Evolutionary conservation across 2,113 vertebrate genomes (phyloP), one percentile per base, ranked within the genome.

Genomic region (Xiphorhynchus elegans): DNA sequence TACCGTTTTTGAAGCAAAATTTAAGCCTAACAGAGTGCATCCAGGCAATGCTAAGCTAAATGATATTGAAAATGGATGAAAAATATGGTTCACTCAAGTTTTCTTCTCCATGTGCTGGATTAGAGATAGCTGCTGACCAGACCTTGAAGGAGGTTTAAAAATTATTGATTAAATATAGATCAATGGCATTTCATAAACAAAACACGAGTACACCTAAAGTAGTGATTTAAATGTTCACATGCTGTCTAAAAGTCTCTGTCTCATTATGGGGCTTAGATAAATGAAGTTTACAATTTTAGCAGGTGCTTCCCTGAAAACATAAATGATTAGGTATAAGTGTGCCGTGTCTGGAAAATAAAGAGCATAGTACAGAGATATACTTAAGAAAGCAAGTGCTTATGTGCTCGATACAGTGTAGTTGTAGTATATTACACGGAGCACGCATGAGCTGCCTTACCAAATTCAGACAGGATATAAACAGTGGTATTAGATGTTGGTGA

Each of bases 381-480:
- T 76, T 89, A n/a, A 76, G 62, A 83, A 90, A 90, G 56, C 25
- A 79, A 83, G 46, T 37, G 49, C 75, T 87, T 84, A 75, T 72
- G 53, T 89, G 62, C 52, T 82, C 68, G 53, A 84, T 76, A 89
- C 24, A 72, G 16, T 87, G 66, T 81, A 90, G 80, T 81, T 91
- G 56, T 4, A 89, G 69, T 40, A 31, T 55, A 64, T 87, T 64
- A 84, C 40, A 83, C 12, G 50, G 66, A 49, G 80, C 64, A 94
- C 52, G 56, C 40, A 58, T 11, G 21, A 95, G 81, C 69, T 89
- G 56, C 69, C 64, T 75, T 78, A 77, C 66, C 89, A 91, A 82
- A 91, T 89, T 84, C 95, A 94, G 69, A 92, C 9, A 60, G 60
- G 33, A 86, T 95, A 95, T 75, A 93, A 96, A 93, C 60, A 96